phyloP scores from a whole-genome alignment of 2,888 invertebrate genomes.

The Endomychus coccineus region DNA sequence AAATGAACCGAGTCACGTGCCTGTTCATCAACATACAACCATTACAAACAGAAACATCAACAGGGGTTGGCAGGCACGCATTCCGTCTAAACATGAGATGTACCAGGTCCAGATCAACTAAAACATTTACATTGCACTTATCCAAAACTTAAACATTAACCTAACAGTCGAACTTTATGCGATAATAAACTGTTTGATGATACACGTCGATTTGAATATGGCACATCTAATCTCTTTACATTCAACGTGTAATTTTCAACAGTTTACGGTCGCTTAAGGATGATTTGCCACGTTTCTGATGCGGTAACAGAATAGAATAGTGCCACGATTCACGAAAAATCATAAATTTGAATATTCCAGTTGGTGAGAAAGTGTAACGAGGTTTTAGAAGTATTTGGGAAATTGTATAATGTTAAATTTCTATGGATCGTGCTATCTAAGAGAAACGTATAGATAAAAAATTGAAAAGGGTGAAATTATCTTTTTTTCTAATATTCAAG shows the following conservation, averaged over 20 bases:
- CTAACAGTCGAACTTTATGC: constrained; percentile 43
- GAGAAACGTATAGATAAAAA: too few relatives aligned
- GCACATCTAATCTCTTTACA: constrained; percentile 34
- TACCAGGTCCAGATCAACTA: constrained; percentile 26
- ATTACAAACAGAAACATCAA: constrained; percentile 8
- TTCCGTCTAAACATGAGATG: constrained; percentile 9
- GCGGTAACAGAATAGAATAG: not conserved
- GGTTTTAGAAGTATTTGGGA: not conserved
- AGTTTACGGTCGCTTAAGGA: constrained; percentile 12
- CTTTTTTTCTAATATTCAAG: too few relatives aligned
- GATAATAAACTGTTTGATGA: too few relatives aligned
- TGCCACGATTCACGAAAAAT: not conserved
- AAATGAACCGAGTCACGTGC: not conserved
- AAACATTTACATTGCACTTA: constrained; percentile 44
- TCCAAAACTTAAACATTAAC: constrained; percentile 38
- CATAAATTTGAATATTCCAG: too few relatives aligned
- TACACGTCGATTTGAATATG: too few relatives aligned
- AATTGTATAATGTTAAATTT: not conserved
- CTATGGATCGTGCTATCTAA: too few relatives aligned
- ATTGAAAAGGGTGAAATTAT: too few relatives aligned
- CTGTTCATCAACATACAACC: not conserved
- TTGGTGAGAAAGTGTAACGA: not conserved
- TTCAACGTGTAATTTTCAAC: constrained; percentile 11
- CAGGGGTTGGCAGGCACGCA: constrained; percentile 7
- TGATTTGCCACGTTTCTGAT: constrained; percentile 13